Percentiles rank a stretch among this genome's conserved stretches.
These are phyloP conservation scores for Caenorhabditis becei DNA, from an alignment of 2,888 invertebrate genomes.

Conservation along the genomic window DNA sequence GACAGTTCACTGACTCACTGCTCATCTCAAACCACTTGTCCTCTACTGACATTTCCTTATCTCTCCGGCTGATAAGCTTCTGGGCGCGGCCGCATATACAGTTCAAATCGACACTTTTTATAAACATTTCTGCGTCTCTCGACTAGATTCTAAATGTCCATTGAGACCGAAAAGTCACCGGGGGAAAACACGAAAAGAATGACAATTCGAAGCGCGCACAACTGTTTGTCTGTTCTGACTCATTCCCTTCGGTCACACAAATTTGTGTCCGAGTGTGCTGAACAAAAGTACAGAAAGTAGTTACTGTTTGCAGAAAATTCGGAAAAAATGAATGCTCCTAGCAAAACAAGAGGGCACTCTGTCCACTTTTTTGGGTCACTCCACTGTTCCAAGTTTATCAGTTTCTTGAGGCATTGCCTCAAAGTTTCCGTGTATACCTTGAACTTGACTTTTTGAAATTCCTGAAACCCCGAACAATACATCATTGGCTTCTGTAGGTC, in stretches of 20 bases:
- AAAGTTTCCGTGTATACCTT: too few species aligned
- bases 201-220: neutral
- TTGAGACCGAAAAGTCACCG: constrained; percentile 14
- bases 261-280: neutral
- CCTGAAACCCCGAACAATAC: too few species aligned
- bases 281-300: neutral
- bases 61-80: neutral
- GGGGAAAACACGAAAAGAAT: neutral
- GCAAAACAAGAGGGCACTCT: too few species aligned
- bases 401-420: too few species aligned
- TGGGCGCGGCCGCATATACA: neutral
- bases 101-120: neutral
- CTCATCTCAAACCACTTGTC: neutral
- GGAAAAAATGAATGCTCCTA: too few species aligned
- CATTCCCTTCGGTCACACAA: neutral
- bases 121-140: constrained; percentile 19
- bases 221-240: neutral
- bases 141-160: neutral
- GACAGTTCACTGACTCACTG: neutral
- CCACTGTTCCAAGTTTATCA: too few species aligned
- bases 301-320: too few species aligned
- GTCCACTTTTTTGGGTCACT: too few species aligned
- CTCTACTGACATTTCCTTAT: neutral
- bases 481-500: too few species aligned
- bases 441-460: too few species aligned